These are phyloP conservation scores for Lycodopsis pacificus DNA, from an alignment of 2,797 vertebrate genomes.

Conservation along the genomic window DNA sequence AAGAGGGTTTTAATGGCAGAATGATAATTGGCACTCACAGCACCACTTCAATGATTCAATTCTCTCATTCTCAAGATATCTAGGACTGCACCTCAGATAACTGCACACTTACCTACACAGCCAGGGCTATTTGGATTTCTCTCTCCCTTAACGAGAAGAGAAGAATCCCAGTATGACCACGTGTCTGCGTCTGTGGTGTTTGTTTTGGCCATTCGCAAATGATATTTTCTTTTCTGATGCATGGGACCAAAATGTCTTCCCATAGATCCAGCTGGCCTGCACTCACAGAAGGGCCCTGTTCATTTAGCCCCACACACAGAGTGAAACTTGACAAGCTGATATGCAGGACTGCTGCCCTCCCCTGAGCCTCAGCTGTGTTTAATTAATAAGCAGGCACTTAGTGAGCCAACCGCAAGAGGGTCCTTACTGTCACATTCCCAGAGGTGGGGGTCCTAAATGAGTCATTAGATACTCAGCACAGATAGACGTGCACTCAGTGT, in stretches of 20 bases:
- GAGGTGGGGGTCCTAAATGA: slow-evolving; percentile 74
- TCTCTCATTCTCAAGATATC: slow-evolving; percentile 57
- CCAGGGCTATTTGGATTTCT: slow-evolving; percentile 7
- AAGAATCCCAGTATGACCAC: slow-evolving; percentile 10
- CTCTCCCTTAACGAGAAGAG: slow-evolving; percentile 21
- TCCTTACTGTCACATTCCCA: slow-evolving; percentile 74
- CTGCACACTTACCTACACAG: slow-evolving; percentile 28
- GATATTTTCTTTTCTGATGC: slow-evolving; percentile 23
- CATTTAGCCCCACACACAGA: slow-evolving; percentile 50
- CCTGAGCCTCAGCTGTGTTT: slow-evolving; percentile 62
- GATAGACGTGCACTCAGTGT: slow-evolving; percentile 4
- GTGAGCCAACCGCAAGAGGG: slow-evolving; percentile 66
- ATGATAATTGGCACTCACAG: slow-evolving; percentile 66
- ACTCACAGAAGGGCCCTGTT: slow-evolving; percentile 25
- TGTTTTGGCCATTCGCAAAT: slow-evolving; percentile 9
- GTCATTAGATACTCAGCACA: slow-evolving; percentile 68
- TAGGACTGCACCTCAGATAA: slow-evolving; percentile 32
- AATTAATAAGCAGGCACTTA: slow-evolving; percentile 80
- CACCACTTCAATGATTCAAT: slow-evolving; percentile 62
- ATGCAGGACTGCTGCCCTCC: slow-evolving; percentile 53
- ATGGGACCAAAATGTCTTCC: slow-evolving; percentile 30
- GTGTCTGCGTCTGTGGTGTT: slow-evolving; percentile 5
- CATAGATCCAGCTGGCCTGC: slow-evolving; percentile 20
- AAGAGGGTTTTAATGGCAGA: slow-evolving; percentile 71
- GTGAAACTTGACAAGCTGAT: slow-evolving; percentile 65